Base-by-base conservation (phyloP, 2,113 vertebrate species). In the Oncorhynchus tshawytscha region DNA sequence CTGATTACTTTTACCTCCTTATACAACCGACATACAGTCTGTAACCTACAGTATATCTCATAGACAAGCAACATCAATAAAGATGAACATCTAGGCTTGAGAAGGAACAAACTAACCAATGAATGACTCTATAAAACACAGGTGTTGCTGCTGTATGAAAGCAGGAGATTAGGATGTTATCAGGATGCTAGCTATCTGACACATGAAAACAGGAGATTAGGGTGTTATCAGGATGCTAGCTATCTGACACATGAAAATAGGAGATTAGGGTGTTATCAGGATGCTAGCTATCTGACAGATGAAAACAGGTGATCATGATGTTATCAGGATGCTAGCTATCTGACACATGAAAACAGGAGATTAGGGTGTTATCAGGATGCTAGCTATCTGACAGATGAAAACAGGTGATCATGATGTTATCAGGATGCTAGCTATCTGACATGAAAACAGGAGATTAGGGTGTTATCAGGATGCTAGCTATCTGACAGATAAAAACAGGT, bases 1-100 rank as follows among this genome's bases (percentile, higher is more conserved):
- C 25, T 66, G 15, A 66, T 67, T 24, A 20, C 31, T 85, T 39
- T 39, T 39, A 39, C 9, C 39, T 39, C 73, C 72, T 77, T 76
- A 80, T 11, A 25, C 24, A 18, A 25, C 49, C 25, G 54, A 22
- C 59, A 22, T 8, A 22, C 18, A 60, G 59, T 25, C 64, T 24
- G 25, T 22, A n/a, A 64, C n/a, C 51, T 16, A 34, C 34, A 34
- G 6, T 34, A 54, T 4, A 18, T 54, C 12, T 54, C 16, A 54
- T 15, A 54, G 51, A 54, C 51, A 54, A 54, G 51, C 12, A 54
- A 54, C 3, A 54, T 1, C 51, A 18, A 15, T 54, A 54, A 54
- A 16, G 16, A 54, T 54, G 4, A 54, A 51, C 11, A 51, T 54
- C 51, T 54, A 16, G 4, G 4, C 15, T 18, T 54, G 12, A 54